Evolutionary conservation across 2,888 invertebrate species (phyloP).

Genomic region (Plebejus anna): DNA sequence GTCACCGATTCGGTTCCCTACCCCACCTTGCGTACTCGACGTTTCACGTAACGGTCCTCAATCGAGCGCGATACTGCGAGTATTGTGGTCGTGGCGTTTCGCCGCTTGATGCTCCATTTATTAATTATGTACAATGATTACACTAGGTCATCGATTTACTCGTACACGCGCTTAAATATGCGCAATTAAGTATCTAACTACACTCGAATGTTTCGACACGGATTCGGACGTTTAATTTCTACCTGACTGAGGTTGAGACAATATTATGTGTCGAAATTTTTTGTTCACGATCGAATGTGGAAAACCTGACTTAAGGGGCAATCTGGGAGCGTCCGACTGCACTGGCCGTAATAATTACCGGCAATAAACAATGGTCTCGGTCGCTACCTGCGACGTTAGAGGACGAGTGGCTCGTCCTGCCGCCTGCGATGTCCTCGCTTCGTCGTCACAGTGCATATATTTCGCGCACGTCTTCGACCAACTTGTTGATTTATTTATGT

Average conservation of each 20-base stretch:
- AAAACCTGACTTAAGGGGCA: slow-evolving; percentile 36
- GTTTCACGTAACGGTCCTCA: slow-evolving; percentile 80
- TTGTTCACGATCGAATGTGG: slow-evolving; percentile 26
- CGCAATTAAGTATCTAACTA: slow-evolving; percentile 15
- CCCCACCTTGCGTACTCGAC: slow-evolving; percentile 72
- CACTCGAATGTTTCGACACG: slow-evolving; percentile 5
- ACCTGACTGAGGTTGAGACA: slow-evolving; percentile 19
- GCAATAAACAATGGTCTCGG: slow-evolving; percentile 77
- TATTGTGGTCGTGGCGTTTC: slow-evolving; percentile 59
- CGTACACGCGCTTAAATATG: slow-evolving; percentile 15
- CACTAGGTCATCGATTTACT: slow-evolving; percentile 29
- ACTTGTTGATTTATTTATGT: slow-evolving; percentile 39
- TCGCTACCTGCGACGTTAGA: slow-evolving; percentile 75
- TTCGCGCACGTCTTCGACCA: slow-evolving; percentile 47
- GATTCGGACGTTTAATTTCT: slow-evolving; percentile 32
- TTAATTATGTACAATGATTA: slow-evolving; percentile 29
- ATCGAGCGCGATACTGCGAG: slow-evolving; percentile 77
- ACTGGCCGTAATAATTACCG: slow-evolving; percentile 76
- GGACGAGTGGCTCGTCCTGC: slow-evolving; percentile 67
- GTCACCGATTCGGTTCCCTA: slow-evolving; percentile 63
- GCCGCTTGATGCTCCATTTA: slow-evolving; percentile 30
- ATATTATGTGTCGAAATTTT: slow-evolving; percentile 22
- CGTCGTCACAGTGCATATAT: slow-evolving; percentile 50
- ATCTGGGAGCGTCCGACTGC: slow-evolving; percentile 55
- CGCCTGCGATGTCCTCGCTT: slow-evolving; percentile 63